Conservation (phyloP, 1,140 invertebrate species). For the Dreissena polymorpha region DNA sequence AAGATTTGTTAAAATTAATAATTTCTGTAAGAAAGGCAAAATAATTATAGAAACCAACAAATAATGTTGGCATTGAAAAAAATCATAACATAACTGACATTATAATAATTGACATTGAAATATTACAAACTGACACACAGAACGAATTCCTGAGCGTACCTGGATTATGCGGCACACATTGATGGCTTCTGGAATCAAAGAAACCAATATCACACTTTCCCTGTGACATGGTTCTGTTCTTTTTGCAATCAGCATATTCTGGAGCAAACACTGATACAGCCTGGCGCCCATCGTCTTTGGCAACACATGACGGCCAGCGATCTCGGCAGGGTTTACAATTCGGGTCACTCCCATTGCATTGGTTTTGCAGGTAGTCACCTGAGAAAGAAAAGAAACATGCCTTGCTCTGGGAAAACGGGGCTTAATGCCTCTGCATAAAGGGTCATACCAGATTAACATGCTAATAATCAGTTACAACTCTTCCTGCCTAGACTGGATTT, state of each 20-base stretch:
- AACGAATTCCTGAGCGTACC: not conserved
- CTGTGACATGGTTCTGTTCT: slow-evolving; percentile 26
- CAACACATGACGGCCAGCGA: slow-evolving; percentile 30
- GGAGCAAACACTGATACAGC: slow-evolving; percentile 20
- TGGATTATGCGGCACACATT: slow-evolving; percentile 36
- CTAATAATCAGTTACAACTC: too few relatives aligned
- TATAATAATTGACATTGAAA: too few relatives aligned
- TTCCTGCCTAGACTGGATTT: too few relatives aligned
- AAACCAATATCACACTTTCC: slow-evolving; percentile 40
- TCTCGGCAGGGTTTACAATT: slow-evolving; percentile 27
- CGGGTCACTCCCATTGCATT: slow-evolving; percentile 31
- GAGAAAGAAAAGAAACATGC: not conserved
- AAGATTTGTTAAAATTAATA: too few relatives aligned
- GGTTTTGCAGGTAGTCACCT: slow-evolving; percentile 49
- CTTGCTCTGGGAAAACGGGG: too few relatives aligned
- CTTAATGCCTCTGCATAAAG: too few relatives aligned
- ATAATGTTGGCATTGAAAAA: too few relatives aligned
- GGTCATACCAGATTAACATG: too few relatives aligned
- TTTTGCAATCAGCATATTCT: slow-evolving; percentile 40
- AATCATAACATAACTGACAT: too few relatives aligned
- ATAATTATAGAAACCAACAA: too few relatives aligned
- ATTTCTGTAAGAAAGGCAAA: too few relatives aligned
- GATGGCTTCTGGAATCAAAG: slow-evolving; percentile 29
- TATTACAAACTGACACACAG: too few relatives aligned
- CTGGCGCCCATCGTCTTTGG: slow-evolving; percentile 16